These are phyloP conservation scores for Pseudococcus jackbeardsleyi DNA, from an alignment of 2,888 invertebrate species.

Conservation along the genomic window DNA sequence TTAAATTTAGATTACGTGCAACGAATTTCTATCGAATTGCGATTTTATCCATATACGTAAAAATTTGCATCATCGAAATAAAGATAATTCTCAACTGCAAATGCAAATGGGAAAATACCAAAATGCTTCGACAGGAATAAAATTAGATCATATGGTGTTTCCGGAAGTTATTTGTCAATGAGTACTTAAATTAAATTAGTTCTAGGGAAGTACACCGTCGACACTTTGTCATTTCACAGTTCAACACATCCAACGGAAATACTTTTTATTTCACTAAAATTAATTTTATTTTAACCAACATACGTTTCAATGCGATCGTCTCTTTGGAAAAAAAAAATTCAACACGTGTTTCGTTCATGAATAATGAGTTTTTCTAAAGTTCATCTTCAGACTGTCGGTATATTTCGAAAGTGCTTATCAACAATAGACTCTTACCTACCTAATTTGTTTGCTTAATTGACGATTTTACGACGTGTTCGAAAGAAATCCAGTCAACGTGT, in stretches of 20 bases:
- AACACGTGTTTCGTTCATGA: background rate
- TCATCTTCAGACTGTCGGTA: background rate
- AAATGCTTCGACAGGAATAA: constrained; percentile 10
- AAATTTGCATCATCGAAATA: background rate
- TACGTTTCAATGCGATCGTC: background rate
- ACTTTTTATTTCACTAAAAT: constrained; percentile 39
- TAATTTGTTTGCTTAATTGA: background rate
- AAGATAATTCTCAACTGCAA: too few species aligned
- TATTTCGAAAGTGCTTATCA: background rate
- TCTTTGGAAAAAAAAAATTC: background rate
- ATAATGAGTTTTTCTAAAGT: background rate
- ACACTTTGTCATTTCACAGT: constrained; percentile 51
- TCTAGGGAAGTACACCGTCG: constrained; percentile 59
- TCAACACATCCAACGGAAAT: constrained; percentile 58
- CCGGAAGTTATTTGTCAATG: constrained; percentile 53
- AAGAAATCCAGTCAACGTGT: background rate
- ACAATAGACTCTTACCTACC: background rate
- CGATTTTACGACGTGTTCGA: background rate
- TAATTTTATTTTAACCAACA: constrained; percentile 47
- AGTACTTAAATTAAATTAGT: constrained; percentile 59
- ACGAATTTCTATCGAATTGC: background rate
- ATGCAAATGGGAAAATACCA: background rate
- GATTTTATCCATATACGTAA: background rate
- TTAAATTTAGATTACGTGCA: background rate
- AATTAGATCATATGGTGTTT: constrained; percentile 44